Base-by-base conservation (phyloP, 2,113 vertebrate species). In the Ibidorhyncha struthersii region DNA sequence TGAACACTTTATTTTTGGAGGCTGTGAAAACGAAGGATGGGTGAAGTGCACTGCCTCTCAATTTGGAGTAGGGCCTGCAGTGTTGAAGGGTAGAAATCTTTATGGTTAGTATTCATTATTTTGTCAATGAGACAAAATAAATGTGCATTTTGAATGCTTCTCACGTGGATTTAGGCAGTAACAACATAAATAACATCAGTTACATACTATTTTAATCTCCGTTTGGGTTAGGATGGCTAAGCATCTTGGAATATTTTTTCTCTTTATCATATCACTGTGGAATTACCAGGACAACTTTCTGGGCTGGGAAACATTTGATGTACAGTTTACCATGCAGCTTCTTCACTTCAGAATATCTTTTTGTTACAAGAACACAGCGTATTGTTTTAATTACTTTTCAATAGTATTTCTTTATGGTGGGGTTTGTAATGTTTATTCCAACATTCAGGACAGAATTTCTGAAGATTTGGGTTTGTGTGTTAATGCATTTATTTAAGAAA, bases 81-180 rank as follows among this genome's bases (percentile, higher is more conserved):
- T 89, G 22, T 34, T 84, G 40, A 59, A 86, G 81, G 91, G 89
- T 89, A 87, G 86, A 89, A 62, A 47, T 55, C 52, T 84, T 82
- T 20, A 34, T 65, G 84, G 77, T 93, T 78, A 71, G 73, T 82
- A 76, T 96, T 87, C 3, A 5, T 91, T 87, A 45, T 88, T 94
- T 88, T 92, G 82, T 92, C 95, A 88, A 0, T 15, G 25, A 93
- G 92, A 79, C 87, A 91, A 93, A 94, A 92, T 82, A 96, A 91
- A 70, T 6, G 3, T 25, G 9, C 30, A 5, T 82, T 96, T 67
- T 36, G 47, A 82, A 50, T 85, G 55, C 67, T 76, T 72, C 16
- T 50, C 15, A 11, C 9, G 0, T 62, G 16, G 34, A 72, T 76
- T 66, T 36, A 41, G 82, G 20, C 49, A 66, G 45, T 26, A 59